Percentiles rank a stretch among this genome's conserved stretches.
Evolutionary conservation across 2,113 vertebrate genomes (phyloP).

Genomic region (Takifugu bimaculatus): DNA sequence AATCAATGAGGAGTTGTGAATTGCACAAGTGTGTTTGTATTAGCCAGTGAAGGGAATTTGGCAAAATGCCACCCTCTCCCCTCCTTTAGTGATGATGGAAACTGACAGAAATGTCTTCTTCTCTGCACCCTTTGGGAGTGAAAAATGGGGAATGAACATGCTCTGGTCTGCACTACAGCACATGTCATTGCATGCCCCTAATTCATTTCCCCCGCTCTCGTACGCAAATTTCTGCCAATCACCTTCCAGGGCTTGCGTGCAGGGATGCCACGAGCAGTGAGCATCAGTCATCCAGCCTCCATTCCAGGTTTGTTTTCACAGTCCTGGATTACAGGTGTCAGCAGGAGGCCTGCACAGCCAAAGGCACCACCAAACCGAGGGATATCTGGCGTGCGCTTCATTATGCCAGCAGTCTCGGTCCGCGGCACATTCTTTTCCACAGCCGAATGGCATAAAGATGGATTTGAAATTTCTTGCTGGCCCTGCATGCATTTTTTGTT

Average conservation of each 20-base stretch:
- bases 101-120: constrained; percentile 48
- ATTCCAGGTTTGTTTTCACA: constrained; percentile 45
- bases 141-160: constrained; percentile 27
- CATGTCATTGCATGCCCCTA: constrained; percentile 55
- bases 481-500: constrained; percentile 63
- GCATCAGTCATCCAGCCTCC: constrained; percentile 60
- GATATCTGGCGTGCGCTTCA: constrained; percentile 46
- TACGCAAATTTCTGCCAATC: constrained; percentile 62
- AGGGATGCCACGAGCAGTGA: constrained; percentile 40
- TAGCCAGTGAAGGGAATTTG: constrained; percentile 35
- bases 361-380: constrained; percentile 37
- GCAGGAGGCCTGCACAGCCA: constrained; percentile 33
- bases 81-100: constrained; percentile 51
- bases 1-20: constrained; percentile 57
- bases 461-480: constrained; percentile 47
- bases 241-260: constrained; percentile 35
- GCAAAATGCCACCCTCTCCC: constrained; percentile 28
- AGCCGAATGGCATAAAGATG: constrained; percentile 32
- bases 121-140: constrained; percentile 17
- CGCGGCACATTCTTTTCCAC: constrained; percentile 28
- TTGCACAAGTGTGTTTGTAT: constrained; percentile 18
- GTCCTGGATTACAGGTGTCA: constrained; percentile 62
- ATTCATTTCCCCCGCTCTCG: constrained; percentile 39
- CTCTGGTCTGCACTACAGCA: constrained; percentile 43
- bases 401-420: constrained; percentile 40